Percentiles rank a stretch among this genome's conserved stretches.
phyloP scores from a whole-genome alignment of 1,140 invertebrate genomes.

The Adoxophyes honmai region DNA sequence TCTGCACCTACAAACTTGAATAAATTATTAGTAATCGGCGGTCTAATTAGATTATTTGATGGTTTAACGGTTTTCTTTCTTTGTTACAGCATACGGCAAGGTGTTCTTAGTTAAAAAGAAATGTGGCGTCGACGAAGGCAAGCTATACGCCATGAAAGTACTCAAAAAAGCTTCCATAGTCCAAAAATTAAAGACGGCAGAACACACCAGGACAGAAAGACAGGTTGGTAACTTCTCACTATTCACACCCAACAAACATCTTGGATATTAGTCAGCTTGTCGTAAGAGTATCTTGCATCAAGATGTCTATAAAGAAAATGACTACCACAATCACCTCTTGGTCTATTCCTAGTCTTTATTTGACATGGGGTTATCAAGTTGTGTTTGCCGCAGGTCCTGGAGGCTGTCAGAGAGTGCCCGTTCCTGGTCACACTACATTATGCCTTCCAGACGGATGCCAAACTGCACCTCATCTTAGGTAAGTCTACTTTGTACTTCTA shows the following conservation, averaged over 20 bases:
- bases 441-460: conserved; percentile 95
- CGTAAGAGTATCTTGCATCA: no score
- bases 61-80: conserved; percentile 21
- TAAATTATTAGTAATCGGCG: no score
- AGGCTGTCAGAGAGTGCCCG: conserved; percentile 91
- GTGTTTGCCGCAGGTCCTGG: conserved; percentile 82
- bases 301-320: no score
- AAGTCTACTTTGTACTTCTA: no score
- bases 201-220: conserved; percentile 94
- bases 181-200: conserved; percentile 94
- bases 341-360: neutral
- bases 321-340: no score
- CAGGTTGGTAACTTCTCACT: conserved; percentile 80
- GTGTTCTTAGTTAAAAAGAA: conserved; percentile 94
- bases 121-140: conserved; percentile 86
- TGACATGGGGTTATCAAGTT: neutral
- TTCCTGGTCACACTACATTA: conserved; percentile 96
- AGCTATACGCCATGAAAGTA: conserved; percentile 96
- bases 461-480: conserved; percentile 95
- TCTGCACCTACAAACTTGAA: no score
- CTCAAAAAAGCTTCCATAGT: conserved; percentile 93
- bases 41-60: conserved; percentile 16
- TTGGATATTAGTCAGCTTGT: no score
- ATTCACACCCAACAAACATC: no score
- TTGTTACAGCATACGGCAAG: conserved; percentile 93